phyloP scores from a whole-genome alignment of 2,113 vertebrate genomes.

The Cricetomys ansorgei region DNA sequence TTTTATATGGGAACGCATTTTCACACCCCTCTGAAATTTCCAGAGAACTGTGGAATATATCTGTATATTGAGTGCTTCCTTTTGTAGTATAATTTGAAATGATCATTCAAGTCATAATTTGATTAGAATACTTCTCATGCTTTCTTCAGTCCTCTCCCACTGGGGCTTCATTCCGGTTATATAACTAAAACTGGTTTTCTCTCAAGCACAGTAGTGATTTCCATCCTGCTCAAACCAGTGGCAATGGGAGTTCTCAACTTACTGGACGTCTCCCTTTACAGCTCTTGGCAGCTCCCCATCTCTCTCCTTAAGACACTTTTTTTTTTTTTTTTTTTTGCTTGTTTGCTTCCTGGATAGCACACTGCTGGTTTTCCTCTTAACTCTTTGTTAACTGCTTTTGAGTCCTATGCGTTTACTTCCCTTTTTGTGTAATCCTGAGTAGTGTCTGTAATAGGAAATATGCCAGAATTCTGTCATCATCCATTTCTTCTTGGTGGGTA shows the following conservation, averaged over 20 bases:
- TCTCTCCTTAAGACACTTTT: background rate
- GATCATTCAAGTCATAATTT: background rate
- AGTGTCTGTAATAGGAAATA: background rate
- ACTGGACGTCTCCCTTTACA: background rate
- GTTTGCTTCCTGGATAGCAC: background rate
- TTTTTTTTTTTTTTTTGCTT: background rate
- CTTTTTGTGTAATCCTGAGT: background rate
- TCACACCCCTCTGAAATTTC: background rate
- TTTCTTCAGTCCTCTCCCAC: background rate
- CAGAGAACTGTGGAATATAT: background rate
- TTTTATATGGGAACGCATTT: background rate
- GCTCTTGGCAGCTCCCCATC: background rate
- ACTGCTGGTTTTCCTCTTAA: background rate
- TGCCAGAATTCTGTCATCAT: background rate
- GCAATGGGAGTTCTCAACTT: background rate
- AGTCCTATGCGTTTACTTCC: background rate
- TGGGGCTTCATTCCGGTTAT: background rate
- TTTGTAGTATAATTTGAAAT: conserved; percentile 3
- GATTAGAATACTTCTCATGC: background rate
- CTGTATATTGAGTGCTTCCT: background rate
- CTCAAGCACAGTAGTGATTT: background rate
- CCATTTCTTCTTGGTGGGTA: background rate
- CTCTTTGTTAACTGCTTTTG: background rate
- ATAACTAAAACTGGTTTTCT: background rate
- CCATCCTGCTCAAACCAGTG: background rate